Evolutionary conservation across 2,113 vertebrate species (phyloP).

Genomic region (Nothobranchius furzeri): DNA sequence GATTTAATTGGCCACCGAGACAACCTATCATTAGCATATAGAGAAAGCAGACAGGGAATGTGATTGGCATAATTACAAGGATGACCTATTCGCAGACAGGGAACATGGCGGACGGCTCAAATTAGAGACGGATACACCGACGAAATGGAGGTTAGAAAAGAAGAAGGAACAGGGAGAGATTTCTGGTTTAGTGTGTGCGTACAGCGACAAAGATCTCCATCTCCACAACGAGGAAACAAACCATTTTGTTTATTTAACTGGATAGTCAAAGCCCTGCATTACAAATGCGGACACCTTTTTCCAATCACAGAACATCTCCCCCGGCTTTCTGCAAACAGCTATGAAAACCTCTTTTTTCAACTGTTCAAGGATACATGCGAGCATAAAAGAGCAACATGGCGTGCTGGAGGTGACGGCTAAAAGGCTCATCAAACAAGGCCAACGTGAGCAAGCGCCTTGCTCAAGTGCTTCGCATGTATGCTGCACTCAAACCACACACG

Average conservation of each 20-base stretch:
- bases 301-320: constrained; percentile 27
- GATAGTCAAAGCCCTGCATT: too few species aligned
- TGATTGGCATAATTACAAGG: constrained; percentile 67
- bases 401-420: constrained; percentile 23
- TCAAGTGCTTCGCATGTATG: constrained; percentile 35
- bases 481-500: neutral
- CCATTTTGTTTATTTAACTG: too few species aligned
- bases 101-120: constrained; percentile 56
- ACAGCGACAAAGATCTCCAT: constrained; percentile 7
- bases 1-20: constrained; percentile 65
- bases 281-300: constrained; percentile 14
- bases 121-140: constrained; percentile 46
- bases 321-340: constrained; percentile 45
- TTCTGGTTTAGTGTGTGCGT: constrained; percentile 4
- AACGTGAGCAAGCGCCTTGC: neutral
- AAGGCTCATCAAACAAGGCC: constrained; percentile 58
- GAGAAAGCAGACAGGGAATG: constrained; percentile 32
- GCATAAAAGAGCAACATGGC: constrained; percentile 50
- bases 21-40: constrained; percentile 54
- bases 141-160: constrained; percentile 12
- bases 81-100: constrained; percentile 68
- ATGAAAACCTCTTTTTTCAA: constrained; percentile 40
- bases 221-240: neutral
- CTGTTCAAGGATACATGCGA: constrained; percentile 39
- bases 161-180: constrained; percentile 24